Evolutionary conservation across 2,797 vertebrate species (phyloP).

Genomic region (Furcifer pardalis): DNA sequence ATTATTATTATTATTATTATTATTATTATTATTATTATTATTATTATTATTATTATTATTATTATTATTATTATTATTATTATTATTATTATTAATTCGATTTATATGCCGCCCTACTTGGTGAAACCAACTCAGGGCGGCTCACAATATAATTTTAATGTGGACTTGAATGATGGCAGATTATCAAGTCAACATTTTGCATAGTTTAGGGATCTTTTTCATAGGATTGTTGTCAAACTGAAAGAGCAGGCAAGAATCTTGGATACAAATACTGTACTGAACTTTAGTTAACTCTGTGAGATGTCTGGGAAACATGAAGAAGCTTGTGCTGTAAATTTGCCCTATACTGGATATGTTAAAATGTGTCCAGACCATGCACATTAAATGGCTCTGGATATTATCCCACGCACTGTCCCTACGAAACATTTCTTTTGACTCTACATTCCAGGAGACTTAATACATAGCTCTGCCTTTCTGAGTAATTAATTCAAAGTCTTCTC

Average conservation of each 20-base stretch:
- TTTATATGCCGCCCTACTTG: too few relatives aligned
- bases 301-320: background rate
- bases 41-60: too few relatives aligned
- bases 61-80: too few relatives aligned
- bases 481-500: background rate
- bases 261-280: background rate
- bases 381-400: background rate
- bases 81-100: too few relatives aligned
- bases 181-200: background rate
- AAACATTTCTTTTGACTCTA: background rate
- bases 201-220: background rate
- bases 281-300: background rate
- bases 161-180: background rate
- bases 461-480: background rate
- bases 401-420: background rate
- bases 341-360: background rate
- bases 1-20: too few relatives aligned
- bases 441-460: background rate
- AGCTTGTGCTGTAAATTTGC: background rate
- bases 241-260: background rate
- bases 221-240: background rate
- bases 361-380: background rate
- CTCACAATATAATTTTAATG: slow-evolving; percentile 15
- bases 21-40: too few relatives aligned
- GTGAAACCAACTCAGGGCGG: too few relatives aligned